Percentiles rank a stretch among this genome's conserved stretches.
phyloP scores from a whole-genome alignment of 2,113 vertebrate genomes.

The Noctilio leporinus region DNA sequence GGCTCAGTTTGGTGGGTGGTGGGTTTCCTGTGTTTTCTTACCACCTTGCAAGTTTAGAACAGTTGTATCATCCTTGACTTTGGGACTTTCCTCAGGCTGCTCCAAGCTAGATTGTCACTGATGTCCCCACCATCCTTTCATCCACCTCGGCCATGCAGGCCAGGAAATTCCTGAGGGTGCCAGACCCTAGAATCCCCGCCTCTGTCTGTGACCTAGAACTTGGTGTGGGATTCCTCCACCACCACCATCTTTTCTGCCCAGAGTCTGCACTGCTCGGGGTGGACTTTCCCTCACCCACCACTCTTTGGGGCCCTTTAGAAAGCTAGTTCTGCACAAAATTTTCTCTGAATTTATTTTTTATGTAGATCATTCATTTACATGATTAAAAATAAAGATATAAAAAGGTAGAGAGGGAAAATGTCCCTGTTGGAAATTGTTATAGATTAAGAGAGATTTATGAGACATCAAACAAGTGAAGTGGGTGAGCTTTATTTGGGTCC shows the following conservation, averaged over 20 bases:
- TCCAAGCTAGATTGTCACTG: too few relatives aligned
- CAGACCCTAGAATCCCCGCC: background rate
- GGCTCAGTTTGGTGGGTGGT: background rate
- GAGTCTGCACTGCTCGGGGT: background rate
- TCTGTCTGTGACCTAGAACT: background rate
- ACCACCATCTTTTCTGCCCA: accelerated
- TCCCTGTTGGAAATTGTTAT: background rate
- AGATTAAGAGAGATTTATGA: background rate
- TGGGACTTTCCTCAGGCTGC: background rate
- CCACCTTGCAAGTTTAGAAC: background rate
- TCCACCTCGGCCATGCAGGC: background rate
- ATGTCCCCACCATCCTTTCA: background rate
- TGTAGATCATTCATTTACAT: background rate
- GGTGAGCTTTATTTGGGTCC: background rate
- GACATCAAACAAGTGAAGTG: background rate
- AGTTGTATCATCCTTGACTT: background rate
- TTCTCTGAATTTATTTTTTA: background rate
- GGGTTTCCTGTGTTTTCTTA: background rate
- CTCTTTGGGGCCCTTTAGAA: background rate
- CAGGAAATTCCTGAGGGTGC: background rate
- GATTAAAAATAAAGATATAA: background rate
- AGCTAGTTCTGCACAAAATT: background rate
- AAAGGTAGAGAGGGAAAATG: background rate
- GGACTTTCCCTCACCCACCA: background rate
- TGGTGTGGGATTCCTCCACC: background rate